Conservation (phyloP, 2,888 invertebrate genomes). For the Epistrophe eligans region DNA sequence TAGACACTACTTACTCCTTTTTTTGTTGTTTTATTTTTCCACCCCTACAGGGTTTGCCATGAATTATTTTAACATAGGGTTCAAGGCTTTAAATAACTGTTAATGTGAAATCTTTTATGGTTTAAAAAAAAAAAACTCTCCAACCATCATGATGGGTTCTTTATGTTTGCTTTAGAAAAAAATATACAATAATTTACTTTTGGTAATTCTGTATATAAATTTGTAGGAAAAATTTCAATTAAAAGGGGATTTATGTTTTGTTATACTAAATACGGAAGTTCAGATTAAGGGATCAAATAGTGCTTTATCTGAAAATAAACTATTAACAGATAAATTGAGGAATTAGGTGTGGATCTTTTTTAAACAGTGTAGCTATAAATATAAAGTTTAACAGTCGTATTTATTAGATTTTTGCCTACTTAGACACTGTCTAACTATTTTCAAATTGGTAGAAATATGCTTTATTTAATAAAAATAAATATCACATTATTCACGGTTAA, state of each 20-base stretch:
- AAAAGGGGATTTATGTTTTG: constrained; percentile 9
- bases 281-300: not conserved
- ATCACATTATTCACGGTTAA: too few species aligned
- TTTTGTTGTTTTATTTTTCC: not conserved
- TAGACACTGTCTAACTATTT: too few species aligned
- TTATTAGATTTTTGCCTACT: too few species aligned
- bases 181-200: constrained; percentile 13
- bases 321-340: not conserved
- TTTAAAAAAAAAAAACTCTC: not conserved
- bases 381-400: too few species aligned
- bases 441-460: too few species aligned
- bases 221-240: constrained; percentile 7
- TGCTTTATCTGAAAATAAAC: not conserved
- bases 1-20: constrained; percentile 44
- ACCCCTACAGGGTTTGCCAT: not conserved
- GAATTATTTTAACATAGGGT: constrained; percentile 16
- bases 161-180: constrained; percentile 15
- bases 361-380: too few species aligned
- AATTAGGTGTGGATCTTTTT: not conserved
- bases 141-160: constrained; percentile 23
- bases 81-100: constrained; percentile 43
- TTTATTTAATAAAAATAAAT: too few species aligned
- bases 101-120: constrained; percentile 24
- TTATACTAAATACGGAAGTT: not conserved
- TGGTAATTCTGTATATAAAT: not conserved